These are phyloP conservation scores for Drosophila carrolli DNA, from an alignment of 1,140 invertebrate genomes.

Conservation along the genomic window DNA sequence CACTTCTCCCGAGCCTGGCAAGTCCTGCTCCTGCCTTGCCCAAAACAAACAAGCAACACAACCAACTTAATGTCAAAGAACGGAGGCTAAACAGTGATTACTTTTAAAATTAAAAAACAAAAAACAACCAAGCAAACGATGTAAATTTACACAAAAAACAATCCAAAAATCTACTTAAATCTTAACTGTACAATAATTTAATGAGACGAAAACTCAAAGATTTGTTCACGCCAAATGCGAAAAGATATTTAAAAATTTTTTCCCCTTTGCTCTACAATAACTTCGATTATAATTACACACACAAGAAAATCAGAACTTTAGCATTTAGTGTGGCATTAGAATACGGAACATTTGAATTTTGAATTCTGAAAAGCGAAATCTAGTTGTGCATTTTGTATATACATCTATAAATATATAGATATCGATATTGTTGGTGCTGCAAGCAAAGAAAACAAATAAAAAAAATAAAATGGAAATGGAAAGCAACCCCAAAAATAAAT, in stretches of 20 bases:
- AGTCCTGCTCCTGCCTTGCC: constrained; percentile 57
- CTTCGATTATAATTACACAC: constrained; percentile 52
- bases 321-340: constrained; percentile 67
- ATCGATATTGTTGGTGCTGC: constrained; percentile 76
- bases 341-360: constrained; percentile 70
- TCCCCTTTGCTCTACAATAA: constrained; percentile 52
- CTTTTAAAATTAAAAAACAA: constrained; percentile 56
- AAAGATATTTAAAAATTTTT: constrained; percentile 66
- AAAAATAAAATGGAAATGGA: constrained; percentile 29
- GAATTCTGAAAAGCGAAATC: constrained; percentile 72
- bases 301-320: constrained; percentile 55
- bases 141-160: constrained; percentile 49
- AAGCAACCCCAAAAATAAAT: constrained; percentile 15
- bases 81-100: constrained; percentile 81
- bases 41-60: constrained; percentile 52
- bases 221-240: constrained; percentile 71
- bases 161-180: constrained; percentile 44
- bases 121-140: constrained; percentile 37
- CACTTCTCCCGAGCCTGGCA: constrained; percentile 15
- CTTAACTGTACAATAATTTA: constrained; percentile 72
- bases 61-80: constrained; percentile 81
- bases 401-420: constrained; percentile 55
- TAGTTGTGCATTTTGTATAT: constrained; percentile 81
- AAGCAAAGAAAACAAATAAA: constrained; percentile 61
- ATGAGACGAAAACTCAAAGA: constrained; percentile 61